Base-by-base conservation (phyloP, 2,113 vertebrate genomes). In the Tachycineta bicolor region DNA sequence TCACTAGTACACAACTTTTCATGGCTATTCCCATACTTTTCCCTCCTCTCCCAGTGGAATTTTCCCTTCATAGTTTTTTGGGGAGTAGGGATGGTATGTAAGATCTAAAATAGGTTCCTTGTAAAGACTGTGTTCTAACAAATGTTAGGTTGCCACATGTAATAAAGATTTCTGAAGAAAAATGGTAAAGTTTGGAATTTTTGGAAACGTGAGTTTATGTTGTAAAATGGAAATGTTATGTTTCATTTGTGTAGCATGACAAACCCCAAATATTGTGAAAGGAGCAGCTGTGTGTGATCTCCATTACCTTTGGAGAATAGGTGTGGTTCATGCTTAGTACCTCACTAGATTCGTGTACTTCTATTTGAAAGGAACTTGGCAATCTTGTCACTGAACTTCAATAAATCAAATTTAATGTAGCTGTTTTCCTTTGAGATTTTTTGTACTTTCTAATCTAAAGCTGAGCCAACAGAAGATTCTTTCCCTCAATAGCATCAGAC, bases 221-320 rank as follows among this genome's bases (percentile, higher is more conserved):
- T 95, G 89, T 65, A 44, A 97, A 84, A 94, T 14, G 56, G 81
- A 93, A 73, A 65, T 87, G 13, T 76, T 59, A 83, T 67, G 41
- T 41, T 85, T 44, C 49, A 37, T 93, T 96, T 97, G 26, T 74
- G 16, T 53, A 89, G 63, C 68, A 16, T 91, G 79, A 78, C 60
- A 90, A 59, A 94, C 15, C 37, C 6, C 9, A 9, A 67, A 65
- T 60, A 55, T 56, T 94, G 83, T 83, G 95, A 94, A 94, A 94
- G 58, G 17, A 89, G 28, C 85, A 89, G 75, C 78, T 96, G 87
- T 65, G 90, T 92, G 70, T 46, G 95, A 63, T 77, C 43, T 90
- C 62, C 22, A 12, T 28, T 90, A 94, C 78, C 47, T 94, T 97
- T 73, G 78, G 92, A 97, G 69, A 96, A 33, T 95, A 94, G 94